Base-by-base conservation (phyloP, 1,140 invertebrate species). In the Bombus cullumanus region DNA sequence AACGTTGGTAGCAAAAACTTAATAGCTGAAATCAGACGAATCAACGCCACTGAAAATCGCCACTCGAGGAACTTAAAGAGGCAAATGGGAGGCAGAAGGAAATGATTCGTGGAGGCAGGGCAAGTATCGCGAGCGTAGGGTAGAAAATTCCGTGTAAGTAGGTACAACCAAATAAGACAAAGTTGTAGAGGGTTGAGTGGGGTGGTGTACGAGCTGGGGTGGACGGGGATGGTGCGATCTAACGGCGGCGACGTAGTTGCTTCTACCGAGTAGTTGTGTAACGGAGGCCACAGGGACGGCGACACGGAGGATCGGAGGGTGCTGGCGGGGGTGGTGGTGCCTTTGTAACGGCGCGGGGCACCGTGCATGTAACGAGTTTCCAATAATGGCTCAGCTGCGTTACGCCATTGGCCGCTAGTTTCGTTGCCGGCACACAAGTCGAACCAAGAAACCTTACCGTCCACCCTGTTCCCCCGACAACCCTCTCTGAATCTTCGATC, bases 301-400 rank as follows among this genome's bases (percentile, higher is more conserved):
- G 74, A 69, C 39, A 47, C 43, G 62, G 71, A 25, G 43, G 71
- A 53, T 69, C 68, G 34, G 4, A 1, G 37, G 78, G 83, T 69
- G 77, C 39, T 77, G 53, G 68, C 5, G 34, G 81, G 68, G 83
- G 81, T 76, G 31, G 66, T 53, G 84, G 88, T 78, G 87, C 85
- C 91, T 92, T 93, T 92, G 92, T 92, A 93, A 93, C 92, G 91
- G 81, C 88, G 88, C 82, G 86, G 83, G 90, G 91, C 89, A 91
- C 91, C 88, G 92, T 93, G 93, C 92, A 93, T 94, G 94, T 95
- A 95, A 95, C 94, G 94, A 95, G 94, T 95, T 95, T 95, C 94
- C 94, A 94, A 95, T 95, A 95, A 95, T 94, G 94, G 94, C 92
- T 95, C 94, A 92, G 94, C 94, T 94, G 94, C 92, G 92, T 93